Percentiles rank a stretch among this genome's conserved stretches.
phyloP scores from a whole-genome alignment of 1,140 invertebrate genomes.

The Drosophila lowei region DNA sequence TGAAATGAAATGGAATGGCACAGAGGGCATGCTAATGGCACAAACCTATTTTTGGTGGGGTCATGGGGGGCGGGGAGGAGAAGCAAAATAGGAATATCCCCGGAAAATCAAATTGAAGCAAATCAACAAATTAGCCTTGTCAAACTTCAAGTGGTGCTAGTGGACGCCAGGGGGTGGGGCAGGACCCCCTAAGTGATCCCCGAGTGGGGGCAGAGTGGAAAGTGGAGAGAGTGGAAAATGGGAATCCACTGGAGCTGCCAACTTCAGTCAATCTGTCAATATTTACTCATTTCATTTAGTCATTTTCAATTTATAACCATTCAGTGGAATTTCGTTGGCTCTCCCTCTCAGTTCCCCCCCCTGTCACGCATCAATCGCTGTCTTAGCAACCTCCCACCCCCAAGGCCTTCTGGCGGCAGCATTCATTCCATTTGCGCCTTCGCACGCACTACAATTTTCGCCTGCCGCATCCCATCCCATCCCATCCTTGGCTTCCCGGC shows the following conservation, averaged over 20 bases:
- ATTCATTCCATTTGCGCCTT: conserved; percentile 33
- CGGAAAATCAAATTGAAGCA: conserved; percentile 68
- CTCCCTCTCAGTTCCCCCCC: background rate
- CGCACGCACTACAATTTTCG: conserved; percentile 8
- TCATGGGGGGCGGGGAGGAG: no score
- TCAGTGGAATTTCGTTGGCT: conserved; percentile 65
- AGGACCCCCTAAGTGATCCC: no score
- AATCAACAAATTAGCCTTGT: conserved; percentile 80
- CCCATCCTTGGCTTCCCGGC: conserved; percentile 59
- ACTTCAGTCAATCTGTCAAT: conserved; percentile 77
- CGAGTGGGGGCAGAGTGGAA: background rate
- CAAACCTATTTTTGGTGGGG: background rate
- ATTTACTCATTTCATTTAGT: conserved; percentile 80
- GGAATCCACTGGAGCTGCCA: conserved; percentile 23
- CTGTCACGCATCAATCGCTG: conserved; percentile 43
- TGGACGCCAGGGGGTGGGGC: background rate
- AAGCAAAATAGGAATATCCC: no score
- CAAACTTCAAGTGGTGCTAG: conserved; percentile 40
- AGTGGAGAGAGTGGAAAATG: conserved; percentile 5
- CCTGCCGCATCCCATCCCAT: background rate
- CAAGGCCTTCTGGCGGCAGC: background rate
- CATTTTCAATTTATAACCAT: conserved; percentile 81
- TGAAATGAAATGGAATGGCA: background rate
- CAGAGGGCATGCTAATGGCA: conserved; percentile 58
- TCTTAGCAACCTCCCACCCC: conserved; percentile 24